Percentiles rank a stretch among this genome's conserved stretches.
phyloP scores from a whole-genome alignment of 2,113 vertebrate genomes.

The Hypanus sabinus region DNA sequence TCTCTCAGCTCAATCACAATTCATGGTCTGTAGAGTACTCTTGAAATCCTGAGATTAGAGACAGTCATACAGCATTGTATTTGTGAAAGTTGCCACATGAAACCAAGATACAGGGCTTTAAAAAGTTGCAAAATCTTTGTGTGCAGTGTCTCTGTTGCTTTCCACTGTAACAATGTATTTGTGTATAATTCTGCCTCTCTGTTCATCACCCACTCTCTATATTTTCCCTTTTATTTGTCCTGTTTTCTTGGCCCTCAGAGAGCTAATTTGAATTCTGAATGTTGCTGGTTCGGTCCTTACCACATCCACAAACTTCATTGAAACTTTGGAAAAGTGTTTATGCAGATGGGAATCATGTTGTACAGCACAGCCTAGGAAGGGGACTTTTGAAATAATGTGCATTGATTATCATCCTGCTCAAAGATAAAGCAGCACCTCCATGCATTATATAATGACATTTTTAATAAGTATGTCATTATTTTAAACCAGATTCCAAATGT shows the following conservation, averaged over 20 bases:
- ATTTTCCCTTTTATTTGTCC: not conserved
- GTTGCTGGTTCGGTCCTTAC: not conserved
- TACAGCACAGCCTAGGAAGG: no score
- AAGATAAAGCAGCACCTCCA: not conserved
- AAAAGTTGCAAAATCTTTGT: not conserved
- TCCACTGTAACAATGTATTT: not conserved
- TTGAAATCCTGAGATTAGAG: no score
- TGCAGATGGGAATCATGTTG: not conserved
- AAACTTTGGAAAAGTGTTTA: not conserved
- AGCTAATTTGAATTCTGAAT: not conserved
- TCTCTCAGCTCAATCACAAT: no score
- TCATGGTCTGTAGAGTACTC: no score
- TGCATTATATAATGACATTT: slow-evolving; percentile 12
- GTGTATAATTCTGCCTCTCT: not conserved
- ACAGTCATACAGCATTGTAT: no score
- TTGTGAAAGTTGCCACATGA: no score
- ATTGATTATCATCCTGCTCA: not conserved
- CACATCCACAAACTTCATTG: not conserved
- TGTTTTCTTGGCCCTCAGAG: no score
- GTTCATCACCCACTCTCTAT: not conserved
- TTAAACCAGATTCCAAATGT: not conserved
- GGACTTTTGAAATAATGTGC: not conserved
- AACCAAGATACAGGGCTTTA: not conserved
- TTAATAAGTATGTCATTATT: slow-evolving; percentile 19
- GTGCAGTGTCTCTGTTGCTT: not conserved